Evolutionary conservation across 2,888 invertebrate species (phyloP), one percentile per base, ranked within the genome.

Genomic region (Chorisops tibialis): DNA sequence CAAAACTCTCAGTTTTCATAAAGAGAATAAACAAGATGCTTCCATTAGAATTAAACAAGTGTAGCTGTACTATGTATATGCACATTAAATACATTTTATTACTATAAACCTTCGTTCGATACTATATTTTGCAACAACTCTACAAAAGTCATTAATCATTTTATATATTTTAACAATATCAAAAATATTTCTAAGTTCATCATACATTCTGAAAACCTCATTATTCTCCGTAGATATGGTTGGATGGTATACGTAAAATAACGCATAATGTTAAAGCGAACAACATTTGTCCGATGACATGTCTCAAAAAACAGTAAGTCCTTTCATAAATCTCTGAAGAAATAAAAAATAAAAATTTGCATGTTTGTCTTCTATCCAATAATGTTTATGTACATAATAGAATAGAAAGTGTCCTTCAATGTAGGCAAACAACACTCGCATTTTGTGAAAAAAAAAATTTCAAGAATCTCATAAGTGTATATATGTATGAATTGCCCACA

Each of bases 301-400:
- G 96, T 82, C 87, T 99, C 72, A 93, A 92, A 82, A 99, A 99
- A 85, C 98, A 99, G 98, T 99, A 89, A 93, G 96, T 93, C 65
- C 6, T 37, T n/a, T 47, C 19, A 47, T 18, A 19, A 12, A 18
- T 18, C 47, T 47, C 19, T 18, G 7, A 47, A 47, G 1, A 18
- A 18, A 19, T 18, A 18, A 18, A 18, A 37, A 19, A n/a, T n/a
- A 5, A 35, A n/a, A 30, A 39, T 38, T 35, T 59, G 59, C 59
- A 59, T 49, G 49, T 35, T 12, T 58, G 43, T 58, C 43, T 21
- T n/a, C 21, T 54, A 19, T 18, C 18, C 9, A 54, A 39, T 12
- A 51, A 7, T 12, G 19, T 19, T 39, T 54, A 39, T 54, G 52
- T 54, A 39, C 39, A 54, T 54, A 54, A 54, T 18, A 39, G 43